A percentile compares a stretch with the other conserved stretches of the same genome.
phyloP scores from a whole-genome alignment of 2,113 vertebrate species.

The Machaerirhynchus nigripectus region DNA sequence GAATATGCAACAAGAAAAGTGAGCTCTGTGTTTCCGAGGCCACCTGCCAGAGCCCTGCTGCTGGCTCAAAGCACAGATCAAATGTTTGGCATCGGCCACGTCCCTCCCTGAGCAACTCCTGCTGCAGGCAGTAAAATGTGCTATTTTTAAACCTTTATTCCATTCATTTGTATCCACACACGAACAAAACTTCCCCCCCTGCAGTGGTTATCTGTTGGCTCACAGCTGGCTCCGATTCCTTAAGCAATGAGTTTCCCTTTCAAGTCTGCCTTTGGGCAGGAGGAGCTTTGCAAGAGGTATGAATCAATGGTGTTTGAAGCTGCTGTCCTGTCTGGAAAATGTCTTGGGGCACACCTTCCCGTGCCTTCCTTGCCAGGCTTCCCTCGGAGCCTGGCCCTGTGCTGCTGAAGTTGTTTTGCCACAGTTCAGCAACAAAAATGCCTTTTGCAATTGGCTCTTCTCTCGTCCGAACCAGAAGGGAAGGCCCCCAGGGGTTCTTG shows the following conservation, averaged over 20 bases:
- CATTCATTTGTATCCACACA: neutral
- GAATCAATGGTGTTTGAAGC: neutral
- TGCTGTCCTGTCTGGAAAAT: neutral
- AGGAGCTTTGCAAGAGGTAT: neutral
- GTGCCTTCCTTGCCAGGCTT: neutral
- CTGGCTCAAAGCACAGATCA: neutral
- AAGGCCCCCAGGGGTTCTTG: neutral
- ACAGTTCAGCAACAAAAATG: neutral
- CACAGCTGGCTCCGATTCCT: neutral
- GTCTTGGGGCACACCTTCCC: neutral
- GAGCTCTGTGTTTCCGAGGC: neutral
- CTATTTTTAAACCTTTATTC: constrained; percentile 17
- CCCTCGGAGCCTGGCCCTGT: neutral
- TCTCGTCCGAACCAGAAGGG: neutral
- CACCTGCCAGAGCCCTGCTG: constrained; percentile 4
- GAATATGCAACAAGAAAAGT: neutral
- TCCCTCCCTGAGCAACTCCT: neutral
- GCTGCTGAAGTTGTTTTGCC: neutral
- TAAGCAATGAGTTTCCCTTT: neutral
- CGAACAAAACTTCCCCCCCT: neutral
- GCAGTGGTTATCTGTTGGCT: neutral
- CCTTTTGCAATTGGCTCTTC: neutral
- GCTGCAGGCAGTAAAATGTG: neutral
- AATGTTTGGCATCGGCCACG: neutral
- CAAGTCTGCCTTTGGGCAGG: neutral